phyloP scores from a whole-genome alignment of 2,797 vertebrate genomes.

The Semotilus atromaculatus region DNA sequence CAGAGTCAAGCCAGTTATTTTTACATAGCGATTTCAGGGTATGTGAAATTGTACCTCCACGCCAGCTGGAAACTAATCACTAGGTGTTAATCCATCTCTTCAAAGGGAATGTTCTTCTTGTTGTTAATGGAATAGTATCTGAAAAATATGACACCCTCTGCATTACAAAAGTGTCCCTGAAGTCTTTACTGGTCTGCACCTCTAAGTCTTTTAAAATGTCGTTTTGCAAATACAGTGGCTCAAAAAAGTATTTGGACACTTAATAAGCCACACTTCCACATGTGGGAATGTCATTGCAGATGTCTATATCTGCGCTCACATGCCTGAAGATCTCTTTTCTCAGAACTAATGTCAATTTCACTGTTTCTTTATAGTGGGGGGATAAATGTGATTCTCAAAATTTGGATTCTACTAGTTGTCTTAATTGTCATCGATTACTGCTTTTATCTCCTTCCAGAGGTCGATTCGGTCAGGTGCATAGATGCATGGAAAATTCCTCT shows the following conservation, averaged over 20 bases:
- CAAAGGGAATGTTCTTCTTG: slow-evolving; percentile 73
- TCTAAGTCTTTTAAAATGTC: slow-evolving; percentile 6
- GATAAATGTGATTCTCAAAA: neutral
- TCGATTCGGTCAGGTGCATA: slow-evolving; percentile 96
- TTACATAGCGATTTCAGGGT: slow-evolving; percentile 70
- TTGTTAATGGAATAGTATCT: slow-evolving; percentile 70
- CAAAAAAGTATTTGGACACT: slow-evolving; percentile 10
- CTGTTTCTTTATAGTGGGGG: neutral
- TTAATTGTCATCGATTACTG: neutral
- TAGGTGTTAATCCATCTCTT: slow-evolving; percentile 79
- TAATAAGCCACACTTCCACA: slow-evolving; percentile 35
- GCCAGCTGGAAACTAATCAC: slow-evolving; percentile 81
- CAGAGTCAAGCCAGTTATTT: slow-evolving; percentile 80
- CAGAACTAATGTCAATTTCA: neutral
- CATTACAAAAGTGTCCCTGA: neutral
- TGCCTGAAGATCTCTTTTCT: neutral
- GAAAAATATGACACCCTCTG: slow-evolving; percentile 40
- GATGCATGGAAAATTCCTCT: slow-evolving; percentile 94
- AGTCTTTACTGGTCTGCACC: neutral
- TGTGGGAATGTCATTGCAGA: neutral
- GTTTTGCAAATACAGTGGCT: slow-evolving; percentile 10
- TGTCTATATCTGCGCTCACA: neutral
- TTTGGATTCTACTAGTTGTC: neutral
- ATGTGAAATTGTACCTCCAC: slow-evolving; percentile 79
- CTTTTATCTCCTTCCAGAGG: slow-evolving; percentile 77